Conservation (phyloP, 2,113 vertebrate genomes). For the Meles meles region DNA sequence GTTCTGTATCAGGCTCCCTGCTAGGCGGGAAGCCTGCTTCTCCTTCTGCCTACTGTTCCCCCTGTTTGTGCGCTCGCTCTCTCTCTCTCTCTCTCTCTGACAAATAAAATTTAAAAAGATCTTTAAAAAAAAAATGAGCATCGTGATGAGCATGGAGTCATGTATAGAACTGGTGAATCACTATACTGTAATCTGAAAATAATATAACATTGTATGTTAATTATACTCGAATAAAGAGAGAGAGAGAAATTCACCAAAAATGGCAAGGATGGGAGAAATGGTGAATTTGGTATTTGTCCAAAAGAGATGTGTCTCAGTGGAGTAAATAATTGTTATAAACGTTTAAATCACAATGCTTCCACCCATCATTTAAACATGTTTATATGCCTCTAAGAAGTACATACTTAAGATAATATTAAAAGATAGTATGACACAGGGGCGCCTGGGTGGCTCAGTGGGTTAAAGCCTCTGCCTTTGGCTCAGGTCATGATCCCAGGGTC, state of each 20-base stretch:
- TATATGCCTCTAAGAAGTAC: not conserved
- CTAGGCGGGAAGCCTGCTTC: too few relatives aligned
- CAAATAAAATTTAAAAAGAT: too few relatives aligned
- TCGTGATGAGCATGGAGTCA: not conserved
- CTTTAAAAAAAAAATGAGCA: too few relatives aligned
- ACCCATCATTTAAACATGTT: not conserved
- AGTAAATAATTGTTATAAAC: not conserved
- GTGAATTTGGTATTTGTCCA: not conserved
- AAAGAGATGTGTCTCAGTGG: not conserved
- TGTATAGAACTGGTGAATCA: not conserved
- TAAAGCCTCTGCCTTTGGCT: too few relatives aligned
- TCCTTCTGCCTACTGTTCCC: too few relatives aligned
- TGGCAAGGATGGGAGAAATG: not conserved
- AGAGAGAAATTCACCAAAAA: not conserved
- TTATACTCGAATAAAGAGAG: not conserved
- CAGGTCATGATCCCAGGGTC: too few relatives aligned
- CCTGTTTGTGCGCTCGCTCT: too few relatives aligned
- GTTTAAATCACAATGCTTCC: not conserved
- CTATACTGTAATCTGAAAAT: not conserved
- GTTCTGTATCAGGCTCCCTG: too few relatives aligned
- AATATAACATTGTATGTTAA: not conserved
- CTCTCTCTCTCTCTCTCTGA: too few relatives aligned
- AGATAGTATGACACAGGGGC: not conserved
- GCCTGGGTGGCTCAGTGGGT: too few relatives aligned
- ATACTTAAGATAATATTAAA: not conserved